phyloP scores from a whole-genome alignment of 2,888 invertebrate species.

The Oscheius sp. region DNA sequence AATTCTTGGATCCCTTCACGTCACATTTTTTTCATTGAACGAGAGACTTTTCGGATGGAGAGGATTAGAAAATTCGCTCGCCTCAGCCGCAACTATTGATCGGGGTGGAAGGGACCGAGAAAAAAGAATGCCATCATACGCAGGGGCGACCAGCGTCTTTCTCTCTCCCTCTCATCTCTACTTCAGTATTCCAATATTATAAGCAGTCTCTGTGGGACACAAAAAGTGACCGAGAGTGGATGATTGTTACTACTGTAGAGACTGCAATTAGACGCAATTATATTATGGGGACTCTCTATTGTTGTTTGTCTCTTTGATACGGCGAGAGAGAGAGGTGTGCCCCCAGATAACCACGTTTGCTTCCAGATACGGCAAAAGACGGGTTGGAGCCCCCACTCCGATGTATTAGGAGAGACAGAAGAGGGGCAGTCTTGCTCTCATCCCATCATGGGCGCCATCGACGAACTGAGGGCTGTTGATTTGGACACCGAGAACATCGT shows the following conservation, averaged over 20 bases:
- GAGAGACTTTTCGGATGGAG: background rate
- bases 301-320: slow-evolving; percentile 26
- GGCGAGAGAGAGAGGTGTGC: background rate
- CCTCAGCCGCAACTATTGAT: background rate
- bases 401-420: slow-evolving; percentile 19
- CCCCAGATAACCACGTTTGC: slow-evolving; percentile 29
- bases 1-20: background rate
- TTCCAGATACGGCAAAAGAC: slow-evolving; percentile 33
- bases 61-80: slow-evolving; percentile 21
- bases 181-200: background rate
- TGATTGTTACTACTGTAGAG: too few relatives aligned
- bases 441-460: slow-evolving; percentile 23
- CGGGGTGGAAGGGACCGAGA: slow-evolving; percentile 7
- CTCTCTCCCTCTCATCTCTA: slow-evolving; percentile 19
- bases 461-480: slow-evolving; percentile 3
- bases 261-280: slow-evolving; percentile 9
- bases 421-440: background rate
- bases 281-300: background rate
- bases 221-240: too few relatives aligned
- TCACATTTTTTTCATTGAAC: background rate
- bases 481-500: background rate
- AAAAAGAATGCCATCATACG: slow-evolving; percentile 21
- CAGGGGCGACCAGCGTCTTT: background rate
- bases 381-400: slow-evolving; percentile 34
- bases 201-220: background rate